These are phyloP conservation scores for Drosophila atripex DNA, from an alignment of 2,888 invertebrate species.

Conservation along the genomic window DNA sequence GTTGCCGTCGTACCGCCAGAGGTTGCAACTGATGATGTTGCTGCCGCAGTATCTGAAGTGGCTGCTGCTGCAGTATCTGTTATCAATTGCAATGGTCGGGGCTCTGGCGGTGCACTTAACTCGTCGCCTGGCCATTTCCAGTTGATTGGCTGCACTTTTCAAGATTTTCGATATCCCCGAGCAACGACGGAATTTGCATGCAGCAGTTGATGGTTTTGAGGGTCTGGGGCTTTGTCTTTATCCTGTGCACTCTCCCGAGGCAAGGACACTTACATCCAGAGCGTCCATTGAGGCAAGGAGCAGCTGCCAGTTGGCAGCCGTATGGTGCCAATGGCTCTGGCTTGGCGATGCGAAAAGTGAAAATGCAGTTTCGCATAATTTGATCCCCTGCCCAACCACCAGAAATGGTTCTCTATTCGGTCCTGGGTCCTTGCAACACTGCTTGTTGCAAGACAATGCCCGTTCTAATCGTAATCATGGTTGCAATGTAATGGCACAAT, in stretches of 20 bases:
- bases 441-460: slow-evolving; percentile 52
- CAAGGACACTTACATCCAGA: slow-evolving; percentile 36
- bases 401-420: slow-evolving; percentile 2
- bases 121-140: slow-evolving; percentile 71
- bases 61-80: slow-evolving; percentile 49
- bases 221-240: slow-evolving; percentile 2
- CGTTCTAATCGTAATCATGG: slow-evolving; percentile 65
- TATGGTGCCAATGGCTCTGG: slow-evolving; percentile 54
- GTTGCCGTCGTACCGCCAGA: slow-evolving; percentile 7
- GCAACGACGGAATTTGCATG: slow-evolving; percentile 62
- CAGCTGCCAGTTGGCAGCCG: slow-evolving; percentile 50
- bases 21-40: slow-evolving; percentile 32
- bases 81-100: slow-evolving; percentile 61
- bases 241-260: slow-evolving; percentile 5
- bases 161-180: slow-evolving; percentile 66
- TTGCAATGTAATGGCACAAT: slow-evolving; percentile 63
- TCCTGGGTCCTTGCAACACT: slow-evolving; percentile 7
- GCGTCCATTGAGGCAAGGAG: slow-evolving; percentile 1
- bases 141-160: slow-evolving; percentile 79
- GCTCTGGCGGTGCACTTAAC: slow-evolving; percentile 63
- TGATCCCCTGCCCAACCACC: slow-evolving; percentile 42
- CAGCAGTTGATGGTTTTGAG: slow-evolving; percentile 24
- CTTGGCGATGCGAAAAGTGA: slow-evolving; percentile 47
- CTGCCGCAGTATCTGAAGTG: slow-evolving; percentile 10
- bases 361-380: slow-evolving; percentile 68